These are phyloP conservation scores for Diuraphis noxia DNA, from an alignment of 1,140 invertebrate species.

Conservation along the genomic window DNA sequence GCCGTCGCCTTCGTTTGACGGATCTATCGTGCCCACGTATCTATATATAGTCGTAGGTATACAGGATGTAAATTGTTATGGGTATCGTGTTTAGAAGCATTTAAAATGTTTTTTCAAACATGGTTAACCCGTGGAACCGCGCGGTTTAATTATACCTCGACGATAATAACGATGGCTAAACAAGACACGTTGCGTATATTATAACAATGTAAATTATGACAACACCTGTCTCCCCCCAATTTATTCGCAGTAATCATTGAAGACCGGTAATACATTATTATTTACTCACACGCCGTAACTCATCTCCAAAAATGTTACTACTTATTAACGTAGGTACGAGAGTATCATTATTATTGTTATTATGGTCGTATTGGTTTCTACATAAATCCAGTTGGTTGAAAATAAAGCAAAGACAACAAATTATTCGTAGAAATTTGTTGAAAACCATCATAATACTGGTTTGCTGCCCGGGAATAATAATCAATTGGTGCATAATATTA, in stretches of 20 bases:
- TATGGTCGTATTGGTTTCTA: background rate
- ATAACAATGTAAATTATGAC: constrained; percentile 35
- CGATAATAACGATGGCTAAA: constrained; percentile 14
- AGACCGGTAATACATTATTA: background rate
- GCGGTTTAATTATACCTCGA: constrained; percentile 11
- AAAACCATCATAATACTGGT: constrained; percentile 11
- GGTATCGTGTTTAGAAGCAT: background rate
- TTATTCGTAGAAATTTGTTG: background rate
- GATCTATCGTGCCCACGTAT: background rate
- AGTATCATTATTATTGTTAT: background rate
- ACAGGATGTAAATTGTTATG: background rate
- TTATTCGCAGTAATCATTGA: background rate
- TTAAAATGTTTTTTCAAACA: background rate
- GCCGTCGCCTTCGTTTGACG: background rate
- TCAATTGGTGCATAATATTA: background rate
- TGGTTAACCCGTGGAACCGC: background rate
- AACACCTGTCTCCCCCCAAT: constrained; percentile 3
- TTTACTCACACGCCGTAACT: background rate
- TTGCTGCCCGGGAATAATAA: background rate
- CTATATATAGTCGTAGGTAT: background rate
- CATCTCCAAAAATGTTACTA: background rate
- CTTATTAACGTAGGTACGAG: background rate
- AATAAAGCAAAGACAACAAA: background rate
- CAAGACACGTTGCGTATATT: background rate
- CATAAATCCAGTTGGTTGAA: background rate